These are phyloP conservation scores for Chloroclysta siterata DNA, from an alignment of 2,888 invertebrate species.

Conservation along the genomic window DNA sequence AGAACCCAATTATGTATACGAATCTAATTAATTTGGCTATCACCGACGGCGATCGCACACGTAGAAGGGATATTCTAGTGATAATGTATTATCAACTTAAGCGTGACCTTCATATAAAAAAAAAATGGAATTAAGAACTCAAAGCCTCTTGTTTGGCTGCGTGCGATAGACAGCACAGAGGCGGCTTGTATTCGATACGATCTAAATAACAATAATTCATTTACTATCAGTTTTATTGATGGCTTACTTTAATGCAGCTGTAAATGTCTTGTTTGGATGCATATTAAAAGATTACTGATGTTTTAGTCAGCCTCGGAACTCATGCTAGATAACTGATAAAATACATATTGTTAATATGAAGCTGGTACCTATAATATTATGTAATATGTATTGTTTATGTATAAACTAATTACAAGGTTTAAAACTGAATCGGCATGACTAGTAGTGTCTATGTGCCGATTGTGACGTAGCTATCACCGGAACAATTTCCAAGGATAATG, in stretches of 20 bases:
- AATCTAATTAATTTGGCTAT: not conserved
- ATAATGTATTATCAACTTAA: not conserved
- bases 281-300: too few relatives aligned
- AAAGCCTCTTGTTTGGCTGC: not conserved
- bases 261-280: too few relatives aligned
- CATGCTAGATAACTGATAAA: too few relatives aligned
- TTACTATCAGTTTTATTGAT: too few relatives aligned
- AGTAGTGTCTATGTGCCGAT: not conserved
- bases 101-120: not conserved
- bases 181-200: not conserved
- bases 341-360: too few relatives aligned
- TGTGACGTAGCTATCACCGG: not conserved
- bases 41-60: not conserved
- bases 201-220: too few relatives aligned
- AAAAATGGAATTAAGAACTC: not conserved
- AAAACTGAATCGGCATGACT: not conserved
- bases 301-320: too few relatives aligned
- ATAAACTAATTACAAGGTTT: not conserved
- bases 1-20: not conserved
- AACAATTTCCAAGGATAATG: not conserved
- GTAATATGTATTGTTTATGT: too few relatives aligned
- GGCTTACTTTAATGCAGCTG: too few relatives aligned
- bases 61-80: not conserved
- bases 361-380: too few relatives aligned
- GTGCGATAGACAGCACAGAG: not conserved